Conservation (phyloP, 2,888 invertebrate genomes). For the Podotricha telesiphe region DNA sequence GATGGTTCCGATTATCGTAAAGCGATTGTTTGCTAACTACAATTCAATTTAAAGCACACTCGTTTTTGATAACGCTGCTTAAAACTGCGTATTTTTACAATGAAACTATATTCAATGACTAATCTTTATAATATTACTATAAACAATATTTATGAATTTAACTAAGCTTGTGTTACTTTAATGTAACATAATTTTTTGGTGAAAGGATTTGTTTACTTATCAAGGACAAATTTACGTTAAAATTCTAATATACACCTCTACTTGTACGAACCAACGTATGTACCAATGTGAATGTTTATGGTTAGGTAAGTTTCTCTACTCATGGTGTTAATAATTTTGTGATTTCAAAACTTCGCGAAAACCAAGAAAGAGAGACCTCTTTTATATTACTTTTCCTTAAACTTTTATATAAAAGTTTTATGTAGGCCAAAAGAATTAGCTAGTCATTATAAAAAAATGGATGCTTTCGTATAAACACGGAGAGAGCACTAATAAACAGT, state of each 20-base stretch:
- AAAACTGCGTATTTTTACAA: neutral
- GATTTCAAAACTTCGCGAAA: neutral
- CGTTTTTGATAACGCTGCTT: neutral
- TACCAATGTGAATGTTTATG: conserved; percentile 2
- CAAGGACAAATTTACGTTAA: conserved; percentile 34
- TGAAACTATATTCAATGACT: neutral
- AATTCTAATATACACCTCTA: conserved; percentile 16
- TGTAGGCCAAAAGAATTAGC: neutral
- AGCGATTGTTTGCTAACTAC: neutral
- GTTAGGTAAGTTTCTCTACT: too few species aligned
- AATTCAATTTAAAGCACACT: neutral
- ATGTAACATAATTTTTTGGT: conserved; percentile 15
- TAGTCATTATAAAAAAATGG: neutral
- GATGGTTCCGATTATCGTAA: neutral
- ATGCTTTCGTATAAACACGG: too few species aligned
- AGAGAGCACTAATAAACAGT: neutral
- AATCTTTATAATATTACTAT: too few species aligned
- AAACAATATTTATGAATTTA: neutral
- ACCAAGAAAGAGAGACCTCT: too few species aligned
- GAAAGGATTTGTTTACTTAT: conserved; percentile 28
- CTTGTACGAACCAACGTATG: conserved; percentile 9
- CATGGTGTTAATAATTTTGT: neutral
- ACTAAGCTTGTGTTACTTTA: neutral
- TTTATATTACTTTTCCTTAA: neutral
- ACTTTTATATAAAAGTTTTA: neutral